phyloP scores from a whole-genome alignment of 2,888 invertebrate genomes.

The Acrocera orbiculus region DNA sequence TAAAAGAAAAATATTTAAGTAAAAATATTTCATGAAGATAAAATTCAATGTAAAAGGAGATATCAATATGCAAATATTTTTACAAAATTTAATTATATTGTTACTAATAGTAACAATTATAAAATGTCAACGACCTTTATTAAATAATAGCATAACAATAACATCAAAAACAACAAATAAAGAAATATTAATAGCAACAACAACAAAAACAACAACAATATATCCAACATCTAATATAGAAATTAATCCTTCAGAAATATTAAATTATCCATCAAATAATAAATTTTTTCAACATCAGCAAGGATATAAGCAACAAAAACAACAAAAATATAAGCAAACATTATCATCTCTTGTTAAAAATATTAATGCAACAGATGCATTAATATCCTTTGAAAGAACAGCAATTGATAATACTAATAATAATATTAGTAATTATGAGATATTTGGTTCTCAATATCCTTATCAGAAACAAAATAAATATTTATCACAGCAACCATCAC shows the following conservation, averaged over 20 bases:
- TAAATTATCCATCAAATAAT: too few relatives aligned
- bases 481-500: constrained; percentile 1
- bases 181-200: background rate
- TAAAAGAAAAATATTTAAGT: too few relatives aligned
- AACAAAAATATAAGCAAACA: background rate
- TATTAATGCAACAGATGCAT: background rate
- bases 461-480: background rate
- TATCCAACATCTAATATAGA: too few relatives aligned
- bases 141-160: constrained; percentile 6
- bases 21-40: too few relatives aligned
- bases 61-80: background rate
- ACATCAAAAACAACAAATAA: background rate
- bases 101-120: constrained; percentile 2
- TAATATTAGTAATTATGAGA: background rate
- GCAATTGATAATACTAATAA: background rate
- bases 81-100: background rate
- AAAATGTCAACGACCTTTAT: constrained; percentile 9
- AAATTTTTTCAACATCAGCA: too few relatives aligned
- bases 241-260: too few relatives aligned
- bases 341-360: too few relatives aligned
- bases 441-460: too few relatives aligned
- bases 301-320: background rate
- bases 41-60: too few relatives aligned
- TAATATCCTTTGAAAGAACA: background rate
- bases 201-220: too few relatives aligned